Evolutionary conservation across 2,113 vertebrate genomes (phyloP), one percentile per base, ranked within the genome.

Genomic region (Zapornia atra): DNA sequence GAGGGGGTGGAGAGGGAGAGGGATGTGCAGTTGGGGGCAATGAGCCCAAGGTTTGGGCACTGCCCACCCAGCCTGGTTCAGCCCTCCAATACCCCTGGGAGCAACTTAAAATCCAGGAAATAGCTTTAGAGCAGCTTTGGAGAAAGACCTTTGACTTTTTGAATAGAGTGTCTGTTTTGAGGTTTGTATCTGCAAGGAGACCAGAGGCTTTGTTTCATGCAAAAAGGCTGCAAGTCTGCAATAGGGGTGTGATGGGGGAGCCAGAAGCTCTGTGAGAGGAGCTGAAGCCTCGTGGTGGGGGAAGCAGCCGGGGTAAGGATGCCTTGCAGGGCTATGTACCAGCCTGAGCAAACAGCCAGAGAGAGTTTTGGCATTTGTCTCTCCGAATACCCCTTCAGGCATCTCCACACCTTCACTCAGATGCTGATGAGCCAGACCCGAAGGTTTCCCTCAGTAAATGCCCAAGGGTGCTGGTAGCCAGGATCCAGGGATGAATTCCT

Each of bases 241-340:
- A 2, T 0, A 36, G 28, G 6, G 0, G 2, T 31, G 29, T 0
- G 7, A 12, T 5, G 66, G n/a, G 4, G 21, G 19, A 65, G 69
- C 0, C 2, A 51, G 51, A 50, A 68, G 9, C 26, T 19, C 20
- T 15, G 24, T 12, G 18, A 22, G 42, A 53, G 38, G 26, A 51
- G 44, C 46, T 59, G 84, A 38, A 71, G 3, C 9, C 5, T 0
- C 6, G 0, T 3, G 3, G 44, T 0, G 13, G 25, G 59, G 38
- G 44, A n/a, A 31, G 11, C 0, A 15, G 20, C 31, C 33, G 63
- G 63, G 46, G 61, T 2, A 2, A 50, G 8, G 29, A 12, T 65
- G 16, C 50, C 12, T 53, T 31, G 15, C 12, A 33, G 56, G 60
- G 56, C 73, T 64, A 15, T 2, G 1, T 28, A 11, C 33, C 20